Percentiles rank a stretch among this genome's conserved stretches.
phyloP scores from a whole-genome alignment of 2,113 vertebrate genomes.

The Scomber japonicus region DNA sequence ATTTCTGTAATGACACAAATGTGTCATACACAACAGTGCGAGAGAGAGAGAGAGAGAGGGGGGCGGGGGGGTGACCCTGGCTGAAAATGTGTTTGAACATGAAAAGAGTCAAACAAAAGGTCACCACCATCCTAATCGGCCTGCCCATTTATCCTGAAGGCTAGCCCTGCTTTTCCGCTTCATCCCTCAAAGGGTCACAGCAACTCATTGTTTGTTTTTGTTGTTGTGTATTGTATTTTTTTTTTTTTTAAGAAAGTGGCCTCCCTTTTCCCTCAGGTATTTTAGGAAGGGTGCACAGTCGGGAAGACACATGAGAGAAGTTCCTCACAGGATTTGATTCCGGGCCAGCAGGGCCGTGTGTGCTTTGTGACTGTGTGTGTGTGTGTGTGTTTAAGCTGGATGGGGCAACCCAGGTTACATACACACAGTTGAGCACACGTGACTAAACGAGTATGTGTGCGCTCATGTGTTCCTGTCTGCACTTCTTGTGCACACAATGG shows the following conservation, averaged over 20 bases:
- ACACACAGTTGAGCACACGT: constrained; percentile 31
- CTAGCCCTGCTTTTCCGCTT: constrained; percentile 32
- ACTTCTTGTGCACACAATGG: constrained; percentile 4
- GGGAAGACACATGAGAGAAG: constrained; percentile 27
- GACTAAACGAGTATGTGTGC: constrained; percentile 37
- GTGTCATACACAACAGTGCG: constrained; percentile 41
- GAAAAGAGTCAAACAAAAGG: constrained; percentile 75
- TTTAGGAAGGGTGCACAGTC: constrained; percentile 33
- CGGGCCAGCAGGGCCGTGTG: constrained; percentile 34
- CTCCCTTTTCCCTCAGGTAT: constrained; percentile 1
- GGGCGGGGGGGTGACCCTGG: not conserved
- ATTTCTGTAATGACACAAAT: constrained; percentile 51
- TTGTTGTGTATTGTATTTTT: constrained; percentile 3
- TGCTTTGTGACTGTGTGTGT: constrained; percentile 23
- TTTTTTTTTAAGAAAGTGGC: constrained; percentile 23
- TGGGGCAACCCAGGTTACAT: constrained; percentile 22
- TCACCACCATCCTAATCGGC: constrained; percentile 53
- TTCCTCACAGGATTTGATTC: constrained; percentile 54
- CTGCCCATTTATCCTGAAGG: constrained; percentile 53
- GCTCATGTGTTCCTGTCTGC: constrained; percentile 29
- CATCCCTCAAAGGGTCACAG: constrained; percentile 25
- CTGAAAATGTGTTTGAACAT: constrained; percentile 68
- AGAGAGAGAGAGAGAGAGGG: constrained; percentile 14
- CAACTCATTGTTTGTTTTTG: constrained; percentile 4
- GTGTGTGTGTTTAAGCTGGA: not conserved